A percentile compares a stretch with the other conserved stretches of the same genome.
phyloP scores from a whole-genome alignment of 2,113 vertebrate species.

The Boulengerochromis microlepis region DNA sequence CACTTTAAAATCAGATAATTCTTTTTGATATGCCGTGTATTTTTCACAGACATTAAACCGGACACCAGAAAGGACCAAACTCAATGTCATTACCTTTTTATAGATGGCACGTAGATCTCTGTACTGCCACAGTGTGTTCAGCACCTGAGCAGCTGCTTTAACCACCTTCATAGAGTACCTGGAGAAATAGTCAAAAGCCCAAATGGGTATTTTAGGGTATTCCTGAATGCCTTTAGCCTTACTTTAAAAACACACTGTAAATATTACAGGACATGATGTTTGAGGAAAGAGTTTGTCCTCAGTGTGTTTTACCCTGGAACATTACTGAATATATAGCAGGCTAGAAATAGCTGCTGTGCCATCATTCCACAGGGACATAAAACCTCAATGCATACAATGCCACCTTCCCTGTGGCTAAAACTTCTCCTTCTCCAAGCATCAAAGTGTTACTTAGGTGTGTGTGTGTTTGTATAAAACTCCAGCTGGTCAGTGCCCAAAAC shows the following conservation, averaged over 20 bases:
- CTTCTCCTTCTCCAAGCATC: neutral
- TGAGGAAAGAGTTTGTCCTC: conserved; percentile 7
- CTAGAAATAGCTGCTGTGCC: conserved; percentile 45
- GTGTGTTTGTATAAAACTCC: neutral
- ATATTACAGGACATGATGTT: neutral
- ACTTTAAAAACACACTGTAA: neutral
- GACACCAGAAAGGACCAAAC: neutral
- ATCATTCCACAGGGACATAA: conserved; percentile 28
- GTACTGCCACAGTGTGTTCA: conserved; percentile 97
- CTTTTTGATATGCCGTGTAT: neutral
- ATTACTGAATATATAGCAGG: conserved; percentile 30
- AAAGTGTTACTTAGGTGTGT: neutral
- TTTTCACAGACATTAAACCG: neutral
- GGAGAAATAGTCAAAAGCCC: neutral
- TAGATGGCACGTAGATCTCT: conserved; percentile 96
- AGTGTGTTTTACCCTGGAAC: conserved; percentile 10
- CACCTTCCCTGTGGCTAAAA: conserved; percentile 37
- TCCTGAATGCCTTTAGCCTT: neutral
- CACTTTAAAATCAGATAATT: neutral
- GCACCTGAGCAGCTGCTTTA: conserved; percentile 93
- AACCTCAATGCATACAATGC: conserved; percentile 21
- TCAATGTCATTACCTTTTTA: conserved; percentile 82
- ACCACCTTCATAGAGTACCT: conserved; percentile 97
- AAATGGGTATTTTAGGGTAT: neutral
- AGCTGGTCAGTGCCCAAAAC: neutral